These are phyloP conservation scores for Pseudolaguvia tuberculata DNA, from an alignment of 2,113 vertebrate genomes.

Conservation along the genomic window DNA sequence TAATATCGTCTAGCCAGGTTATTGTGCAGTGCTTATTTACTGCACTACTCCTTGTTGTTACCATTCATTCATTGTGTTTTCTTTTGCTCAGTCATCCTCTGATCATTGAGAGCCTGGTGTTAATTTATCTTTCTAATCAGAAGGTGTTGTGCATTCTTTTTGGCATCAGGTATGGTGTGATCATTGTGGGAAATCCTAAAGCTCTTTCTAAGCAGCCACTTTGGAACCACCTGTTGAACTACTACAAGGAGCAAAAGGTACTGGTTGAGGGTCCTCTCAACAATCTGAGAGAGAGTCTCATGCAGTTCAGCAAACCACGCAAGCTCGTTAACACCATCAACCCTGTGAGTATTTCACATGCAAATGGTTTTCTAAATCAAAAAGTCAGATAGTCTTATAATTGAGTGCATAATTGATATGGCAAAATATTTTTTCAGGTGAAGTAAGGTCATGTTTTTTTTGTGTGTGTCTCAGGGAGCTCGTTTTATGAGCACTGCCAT, in stretches of 20 bases:
- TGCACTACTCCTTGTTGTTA: neutral
- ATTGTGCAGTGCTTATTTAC: neutral
- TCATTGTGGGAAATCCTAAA: slow-evolving; percentile 97
- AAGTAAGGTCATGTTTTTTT: neutral
- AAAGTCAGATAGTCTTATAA: neutral
- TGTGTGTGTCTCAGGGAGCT: slow-evolving; percentile 75
- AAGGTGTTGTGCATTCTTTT: neutral
- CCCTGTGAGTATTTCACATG: slow-evolving; percentile 74
- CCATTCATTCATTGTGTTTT: neutral
- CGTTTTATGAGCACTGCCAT: slow-evolving; percentile 99
- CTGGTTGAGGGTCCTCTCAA: slow-evolving; percentile 97
- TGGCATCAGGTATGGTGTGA: slow-evolving; percentile 83
- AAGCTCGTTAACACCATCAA: slow-evolving; percentile 98
- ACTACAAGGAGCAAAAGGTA: slow-evolving; percentile 99
- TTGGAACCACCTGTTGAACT: slow-evolving; percentile 97
- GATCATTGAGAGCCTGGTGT: neutral
- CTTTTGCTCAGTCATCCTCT: neutral
- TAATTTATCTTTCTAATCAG: neutral
- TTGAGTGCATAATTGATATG: neutral
- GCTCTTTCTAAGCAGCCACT: slow-evolving; percentile 94
- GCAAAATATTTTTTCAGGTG: neutral
- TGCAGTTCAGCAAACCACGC: slow-evolving; percentile 99
- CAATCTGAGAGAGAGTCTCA: slow-evolving; percentile 95
- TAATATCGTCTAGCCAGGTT: slow-evolving; percentile 48
- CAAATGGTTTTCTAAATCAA: neutral